Percentiles rank a stretch among this genome's conserved stretches.
Conservation (phyloP, 1,140 invertebrate genomes). For the Meloidogyne hapla region DNA sequence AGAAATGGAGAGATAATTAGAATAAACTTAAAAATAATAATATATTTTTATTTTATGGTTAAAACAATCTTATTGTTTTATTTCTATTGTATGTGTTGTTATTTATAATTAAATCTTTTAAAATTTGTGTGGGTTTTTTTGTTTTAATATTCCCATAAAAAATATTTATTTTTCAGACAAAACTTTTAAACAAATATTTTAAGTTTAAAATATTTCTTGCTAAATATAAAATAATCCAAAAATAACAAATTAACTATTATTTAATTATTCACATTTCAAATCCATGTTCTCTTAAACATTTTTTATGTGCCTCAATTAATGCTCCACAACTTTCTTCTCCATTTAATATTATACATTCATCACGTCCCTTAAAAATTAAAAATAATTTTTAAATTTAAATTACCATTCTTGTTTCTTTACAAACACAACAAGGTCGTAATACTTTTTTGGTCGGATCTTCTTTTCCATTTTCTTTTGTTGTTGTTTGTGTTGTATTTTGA, state of each 20-base stretch:
- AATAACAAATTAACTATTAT: no score
- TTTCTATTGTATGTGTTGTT: no score
- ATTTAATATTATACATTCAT: conserved; percentile 77
- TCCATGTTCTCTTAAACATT: conserved; percentile 89
- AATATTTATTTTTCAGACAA: no score
- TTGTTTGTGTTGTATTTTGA: background rate
- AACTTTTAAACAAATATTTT: no score
- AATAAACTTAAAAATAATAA: no score
- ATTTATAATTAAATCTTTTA: no score
- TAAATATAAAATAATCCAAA: no score
- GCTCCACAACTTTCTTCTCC: conserved; percentile 86
- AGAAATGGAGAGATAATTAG: background rate
- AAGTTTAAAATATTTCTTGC: no score
- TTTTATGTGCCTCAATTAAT: conserved; percentile 90
- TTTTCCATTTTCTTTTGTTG: background rate
- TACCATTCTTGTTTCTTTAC: conserved; percentile 27
- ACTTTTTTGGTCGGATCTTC: background rate
- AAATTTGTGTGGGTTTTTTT: no score
- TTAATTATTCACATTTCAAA: conserved; percentile 81
- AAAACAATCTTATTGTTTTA: no score
- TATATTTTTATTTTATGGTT: no score
- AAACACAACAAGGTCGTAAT: conserved; percentile 18
- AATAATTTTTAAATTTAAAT: background rate
- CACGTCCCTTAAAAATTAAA: conserved; percentile 48
- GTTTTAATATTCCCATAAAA: no score